Evolutionary conservation across 2,888 invertebrate genomes (phyloP), one percentile per base, ranked within the genome.

Genomic region (Chymomyza caudatula): DNA sequence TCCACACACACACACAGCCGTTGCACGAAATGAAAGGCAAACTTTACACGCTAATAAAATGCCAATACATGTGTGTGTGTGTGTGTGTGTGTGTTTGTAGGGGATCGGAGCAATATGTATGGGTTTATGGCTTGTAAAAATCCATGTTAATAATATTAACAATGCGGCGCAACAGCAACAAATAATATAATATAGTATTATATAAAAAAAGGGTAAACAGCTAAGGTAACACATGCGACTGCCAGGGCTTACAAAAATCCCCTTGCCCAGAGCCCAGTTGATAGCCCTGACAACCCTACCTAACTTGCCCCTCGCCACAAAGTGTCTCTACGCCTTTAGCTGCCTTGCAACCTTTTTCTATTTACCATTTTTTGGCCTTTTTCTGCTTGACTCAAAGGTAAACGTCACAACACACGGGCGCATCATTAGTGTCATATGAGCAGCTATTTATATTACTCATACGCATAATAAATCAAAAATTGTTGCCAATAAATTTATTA

Each of bases 41-140:
- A 79, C 72, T 74, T 79, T 79, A 71, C 83, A 79, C 80, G 83
- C 83, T 74, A 83, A 80, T 80, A 83, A 80, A 83, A 83, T 63
- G 65, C 68, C 29, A 17, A n/a, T n/a, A n/a, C n/a, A n/a, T n/a
- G n/a, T n/a, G n/a, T n/a, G n/a, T n/a, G n/a, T n/a, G n/a, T n/a
- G n/a, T n/a, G n/a, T n/a, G n/a, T n/a, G 13, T 29, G 29, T 29
- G 8, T 29, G 29, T 29, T 29, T 29, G 54, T 11, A 0, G 15
- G 15, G 15, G 37, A 4, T 22, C 20, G 13, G 68, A 57, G 79
- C 73, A 81, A 84, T 37, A 37, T 37, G 78, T 82, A 77, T 81
- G 73, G 84, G 82, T 81, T 82, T 82, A 84, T 82, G 81, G 84
- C 82, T 81, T 84, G 81, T 84, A 82, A 82, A 84, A 82, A 84